Evolutionary conservation across 2,888 invertebrate genomes (phyloP).

Genomic region (Pollenia labialis): DNA sequence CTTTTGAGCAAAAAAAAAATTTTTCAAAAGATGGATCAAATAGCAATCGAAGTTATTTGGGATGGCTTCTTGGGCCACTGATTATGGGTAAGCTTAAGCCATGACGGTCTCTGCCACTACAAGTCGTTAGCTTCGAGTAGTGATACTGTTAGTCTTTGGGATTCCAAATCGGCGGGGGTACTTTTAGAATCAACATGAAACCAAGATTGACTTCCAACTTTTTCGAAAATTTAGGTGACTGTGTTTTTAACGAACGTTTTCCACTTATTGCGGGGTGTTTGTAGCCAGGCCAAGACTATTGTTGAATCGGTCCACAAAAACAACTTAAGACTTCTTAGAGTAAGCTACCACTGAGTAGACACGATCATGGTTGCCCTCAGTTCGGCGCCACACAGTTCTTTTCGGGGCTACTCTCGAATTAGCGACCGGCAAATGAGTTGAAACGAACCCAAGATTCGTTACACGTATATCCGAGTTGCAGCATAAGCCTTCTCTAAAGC

Average conservation of each 20-base stretch:
- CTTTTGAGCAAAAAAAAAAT: no score
- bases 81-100: neutral
- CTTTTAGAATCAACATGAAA: conserved; percentile 10
- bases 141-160: neutral
- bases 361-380: conserved; percentile 8
- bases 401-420: neutral
- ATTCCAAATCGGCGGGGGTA: conserved; percentile 17
- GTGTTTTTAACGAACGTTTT: conserved; percentile 17
- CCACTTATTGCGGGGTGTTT: no score
- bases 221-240: neutral
- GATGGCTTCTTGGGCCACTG: conserved; percentile 11
- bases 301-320: no score
- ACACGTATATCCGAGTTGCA: no score
- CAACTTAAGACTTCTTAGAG: neutral
- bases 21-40: no score
- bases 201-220: conserved; percentile 14
- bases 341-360: neutral
- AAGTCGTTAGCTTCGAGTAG: neutral
- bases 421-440: no score
- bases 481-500: no score
- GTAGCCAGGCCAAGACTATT: conserved; percentile 19
- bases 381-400: conserved; percentile 20
- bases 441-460: no score
- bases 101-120: conserved; percentile 10
- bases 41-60: no score